phyloP scores from a whole-genome alignment of 2,797 vertebrate species.

The Chelidonichthys spinosus region DNA sequence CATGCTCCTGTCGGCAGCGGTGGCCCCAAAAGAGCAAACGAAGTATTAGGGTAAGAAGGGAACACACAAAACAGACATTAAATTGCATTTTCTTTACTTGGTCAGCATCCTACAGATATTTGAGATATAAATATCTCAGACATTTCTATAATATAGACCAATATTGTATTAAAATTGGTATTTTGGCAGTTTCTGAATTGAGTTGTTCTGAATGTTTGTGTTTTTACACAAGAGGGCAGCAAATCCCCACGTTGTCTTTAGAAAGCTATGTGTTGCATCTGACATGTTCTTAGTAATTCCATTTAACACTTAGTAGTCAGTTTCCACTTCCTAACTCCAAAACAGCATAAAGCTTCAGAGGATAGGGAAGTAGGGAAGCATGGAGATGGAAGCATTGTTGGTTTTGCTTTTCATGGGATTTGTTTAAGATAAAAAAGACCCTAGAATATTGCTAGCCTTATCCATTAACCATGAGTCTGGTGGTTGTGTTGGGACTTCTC shows the following conservation, averaged over 20 bases:
- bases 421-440: not conserved
- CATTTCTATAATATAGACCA: not conserved
- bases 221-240: constrained; percentile 89
- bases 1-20: constrained; percentile 79
- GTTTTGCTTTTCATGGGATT: not conserved
- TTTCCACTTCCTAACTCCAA: too few species aligned
- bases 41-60: constrained; percentile 78
- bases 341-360: too few species aligned
- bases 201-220: constrained; percentile 10
- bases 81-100: not conserved
- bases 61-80: constrained; percentile 20
- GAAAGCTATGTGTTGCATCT: not conserved
- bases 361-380: not conserved
- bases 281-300: not conserved
- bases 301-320: not conserved
- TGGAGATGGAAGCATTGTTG: not conserved
- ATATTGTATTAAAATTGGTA: not conserved
- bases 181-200: constrained; percentile 24
- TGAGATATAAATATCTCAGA: constrained; percentile 6
- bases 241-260: constrained; percentile 71
- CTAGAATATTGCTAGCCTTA: not conserved
- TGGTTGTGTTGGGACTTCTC: constrained; percentile 15
- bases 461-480: not conserved
- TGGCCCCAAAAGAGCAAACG: constrained; percentile 86
- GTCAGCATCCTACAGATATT: constrained; percentile 2